phyloP scores from a whole-genome alignment of 2,797 vertebrate genomes.

The Hafferia zeledoni region DNA sequence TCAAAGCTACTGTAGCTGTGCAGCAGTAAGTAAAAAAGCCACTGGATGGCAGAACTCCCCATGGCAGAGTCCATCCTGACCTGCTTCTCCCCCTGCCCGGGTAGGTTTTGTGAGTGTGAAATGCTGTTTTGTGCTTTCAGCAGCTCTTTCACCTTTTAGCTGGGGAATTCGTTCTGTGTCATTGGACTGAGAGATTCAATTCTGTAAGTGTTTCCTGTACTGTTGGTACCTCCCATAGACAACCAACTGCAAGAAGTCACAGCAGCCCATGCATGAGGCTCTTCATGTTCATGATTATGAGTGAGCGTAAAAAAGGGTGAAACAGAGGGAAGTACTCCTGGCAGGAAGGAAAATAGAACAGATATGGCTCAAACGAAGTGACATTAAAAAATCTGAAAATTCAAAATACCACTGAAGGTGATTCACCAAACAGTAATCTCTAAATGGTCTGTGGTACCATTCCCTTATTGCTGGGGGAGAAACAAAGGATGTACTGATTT shows the following conservation, averaged over 20 bases:
- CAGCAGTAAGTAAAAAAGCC: background rate
- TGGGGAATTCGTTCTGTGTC: background rate
- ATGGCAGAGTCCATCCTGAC: background rate
- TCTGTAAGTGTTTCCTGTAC: background rate
- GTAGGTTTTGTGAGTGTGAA: background rate
- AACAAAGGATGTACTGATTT: background rate
- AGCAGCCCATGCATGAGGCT: background rate
- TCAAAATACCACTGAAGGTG: background rate
- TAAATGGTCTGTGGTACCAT: background rate
- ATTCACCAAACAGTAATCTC: background rate
- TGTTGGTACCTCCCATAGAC: background rate
- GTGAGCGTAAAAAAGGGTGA: background rate
- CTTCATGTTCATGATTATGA: accelerated
- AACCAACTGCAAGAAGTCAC: background rate
- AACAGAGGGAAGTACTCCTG: background rate
- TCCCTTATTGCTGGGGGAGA: background rate
- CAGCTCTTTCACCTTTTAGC: background rate
- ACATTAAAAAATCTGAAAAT: background rate
- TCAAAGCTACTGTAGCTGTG: background rate
- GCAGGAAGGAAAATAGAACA: background rate
- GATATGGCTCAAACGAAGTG: background rate
- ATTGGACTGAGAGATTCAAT: background rate
- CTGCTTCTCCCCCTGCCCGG: accelerated
- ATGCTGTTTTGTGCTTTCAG: background rate
- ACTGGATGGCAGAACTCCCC: background rate